A percentile compares a stretch with the other conserved stretches of the same genome.
phyloP scores from a whole-genome alignment of 2,797 vertebrate species.

The Telmatherina bonti region DNA sequence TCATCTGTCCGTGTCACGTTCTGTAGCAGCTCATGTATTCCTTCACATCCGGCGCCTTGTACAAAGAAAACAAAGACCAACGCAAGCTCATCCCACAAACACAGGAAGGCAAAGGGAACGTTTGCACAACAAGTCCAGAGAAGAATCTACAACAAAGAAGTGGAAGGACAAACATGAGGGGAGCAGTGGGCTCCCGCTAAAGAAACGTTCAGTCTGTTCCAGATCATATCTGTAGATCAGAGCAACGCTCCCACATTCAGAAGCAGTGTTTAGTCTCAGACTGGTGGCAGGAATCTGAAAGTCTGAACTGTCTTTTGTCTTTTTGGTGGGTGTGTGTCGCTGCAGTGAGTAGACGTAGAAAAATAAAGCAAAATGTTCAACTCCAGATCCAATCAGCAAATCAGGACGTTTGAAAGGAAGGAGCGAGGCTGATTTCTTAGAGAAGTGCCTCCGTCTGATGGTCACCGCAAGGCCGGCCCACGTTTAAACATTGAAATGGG shows the following conservation, averaged over 20 bases:
- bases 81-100: conserved; percentile 57
- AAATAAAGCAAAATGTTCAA: conserved; percentile 20
- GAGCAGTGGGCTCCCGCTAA: conserved; percentile 27
- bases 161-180: conserved; percentile 46
- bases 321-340: conserved; percentile 48
- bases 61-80: conserved; percentile 55
- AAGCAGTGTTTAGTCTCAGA: neutral
- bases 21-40: conserved; percentile 70
- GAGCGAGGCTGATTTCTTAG: conserved; percentile 16
- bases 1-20: conserved; percentile 73
- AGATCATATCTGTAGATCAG: no score
- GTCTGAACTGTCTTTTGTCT: conserved; percentile 46
- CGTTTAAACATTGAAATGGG: conserved; percentile 12
- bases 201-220: conserved; percentile 29
- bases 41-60: conserved; percentile 69
- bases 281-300: conserved; percentile 15
- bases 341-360: conserved; percentile 42
- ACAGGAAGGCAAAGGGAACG: conserved; percentile 44
- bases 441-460: conserved; percentile 29
- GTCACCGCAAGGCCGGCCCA: conserved; percentile 23
- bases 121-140: conserved; percentile 71
- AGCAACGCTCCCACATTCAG: no score
- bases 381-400: conserved; percentile 30
- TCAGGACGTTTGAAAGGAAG: conserved; percentile 19
- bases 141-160: conserved; percentile 49